Percentiles rank a stretch among this genome's conserved stretches.
phyloP scores from a whole-genome alignment of 2,113 vertebrate genomes.

The Paedocypris sp. region DNA sequence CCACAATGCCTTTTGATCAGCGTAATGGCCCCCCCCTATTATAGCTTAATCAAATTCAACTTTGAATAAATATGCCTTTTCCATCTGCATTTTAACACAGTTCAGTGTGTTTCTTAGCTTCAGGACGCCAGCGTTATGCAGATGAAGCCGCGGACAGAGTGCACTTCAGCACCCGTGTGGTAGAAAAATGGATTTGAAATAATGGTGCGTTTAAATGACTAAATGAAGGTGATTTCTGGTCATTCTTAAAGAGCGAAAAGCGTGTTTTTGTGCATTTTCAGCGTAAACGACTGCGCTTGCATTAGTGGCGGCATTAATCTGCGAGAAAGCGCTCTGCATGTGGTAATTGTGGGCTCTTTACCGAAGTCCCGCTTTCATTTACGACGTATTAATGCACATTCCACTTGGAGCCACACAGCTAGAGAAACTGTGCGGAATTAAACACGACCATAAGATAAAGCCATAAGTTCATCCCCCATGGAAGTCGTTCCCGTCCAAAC shows the following conservation, averaged over 20 bases:
- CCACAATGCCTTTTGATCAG: no score
- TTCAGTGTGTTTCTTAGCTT: no score
- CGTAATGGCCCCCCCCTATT: no score
- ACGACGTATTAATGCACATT: not conserved
- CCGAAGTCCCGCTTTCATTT: not conserved
- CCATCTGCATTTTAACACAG: no score
- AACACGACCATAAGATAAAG: conserved; percentile 4
- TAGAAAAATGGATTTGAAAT: no score
- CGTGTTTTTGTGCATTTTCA: not conserved
- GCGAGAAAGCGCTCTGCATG: not conserved
- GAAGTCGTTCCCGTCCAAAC: conserved; percentile 3
- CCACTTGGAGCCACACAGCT: not conserved
- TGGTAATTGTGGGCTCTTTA: not conserved
- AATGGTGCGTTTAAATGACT: not conserved
- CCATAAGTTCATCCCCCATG: conserved; percentile 8
- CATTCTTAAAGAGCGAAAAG: not conserved
- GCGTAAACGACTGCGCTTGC: not conserved
- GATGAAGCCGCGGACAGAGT: no score
- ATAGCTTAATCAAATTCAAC: no score
- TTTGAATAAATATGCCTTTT: no score
- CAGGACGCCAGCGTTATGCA: no score
- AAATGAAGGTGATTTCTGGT: not conserved
- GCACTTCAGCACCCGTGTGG: no score
- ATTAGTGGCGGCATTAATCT: not conserved
- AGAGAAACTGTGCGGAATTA: conserved; percentile 4